A percentile compares a stretch with the other conserved stretches of the same genome.
phyloP scores from a whole-genome alignment of 2,113 vertebrate genomes.

The Rhabdornis inornatus region DNA sequence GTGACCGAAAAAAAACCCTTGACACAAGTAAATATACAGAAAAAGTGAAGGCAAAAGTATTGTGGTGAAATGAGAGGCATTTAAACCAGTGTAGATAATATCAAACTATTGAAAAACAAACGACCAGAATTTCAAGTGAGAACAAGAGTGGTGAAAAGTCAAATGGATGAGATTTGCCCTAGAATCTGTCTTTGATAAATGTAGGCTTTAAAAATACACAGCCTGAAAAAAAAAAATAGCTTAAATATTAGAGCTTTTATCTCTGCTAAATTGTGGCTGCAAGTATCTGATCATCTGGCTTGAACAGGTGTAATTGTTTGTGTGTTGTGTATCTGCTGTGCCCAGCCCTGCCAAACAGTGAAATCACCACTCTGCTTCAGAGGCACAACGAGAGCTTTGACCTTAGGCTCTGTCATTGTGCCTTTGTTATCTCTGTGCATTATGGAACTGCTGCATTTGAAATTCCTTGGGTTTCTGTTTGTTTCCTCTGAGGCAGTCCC shows the following conservation, averaged over 20 bases:
- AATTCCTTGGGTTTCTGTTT: conserved; percentile 21
- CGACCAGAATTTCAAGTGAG: neutral
- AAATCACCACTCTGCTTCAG: neutral
- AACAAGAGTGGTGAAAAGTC: neutral
- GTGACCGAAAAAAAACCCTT: neutral
- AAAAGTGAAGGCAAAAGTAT: neutral
- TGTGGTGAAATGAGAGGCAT: neutral
- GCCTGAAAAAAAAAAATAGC: neutral
- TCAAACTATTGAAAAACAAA: neutral
- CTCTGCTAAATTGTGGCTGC: neutral
- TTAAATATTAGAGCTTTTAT: conserved; percentile 25
- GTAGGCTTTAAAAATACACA: conserved; percentile 23
- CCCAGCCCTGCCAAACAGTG: neutral
- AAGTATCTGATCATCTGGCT: neutral
- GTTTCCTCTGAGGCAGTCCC: neutral
- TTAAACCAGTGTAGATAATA: neutral
- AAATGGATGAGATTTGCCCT: conserved; percentile 1
- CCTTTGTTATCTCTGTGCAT: neutral
- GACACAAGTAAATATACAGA: neutral
- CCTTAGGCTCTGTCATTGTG: conserved; percentile 36
- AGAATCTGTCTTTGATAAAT: neutral
- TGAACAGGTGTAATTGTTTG: conserved; percentile 21
- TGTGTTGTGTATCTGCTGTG: neutral
- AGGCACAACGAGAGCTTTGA: conserved; percentile 2
- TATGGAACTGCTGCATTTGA: neutral